These are phyloP conservation scores for Mythimna albipuncta DNA, from an alignment of 2,888 invertebrate genomes.

Conservation along the genomic window DNA sequence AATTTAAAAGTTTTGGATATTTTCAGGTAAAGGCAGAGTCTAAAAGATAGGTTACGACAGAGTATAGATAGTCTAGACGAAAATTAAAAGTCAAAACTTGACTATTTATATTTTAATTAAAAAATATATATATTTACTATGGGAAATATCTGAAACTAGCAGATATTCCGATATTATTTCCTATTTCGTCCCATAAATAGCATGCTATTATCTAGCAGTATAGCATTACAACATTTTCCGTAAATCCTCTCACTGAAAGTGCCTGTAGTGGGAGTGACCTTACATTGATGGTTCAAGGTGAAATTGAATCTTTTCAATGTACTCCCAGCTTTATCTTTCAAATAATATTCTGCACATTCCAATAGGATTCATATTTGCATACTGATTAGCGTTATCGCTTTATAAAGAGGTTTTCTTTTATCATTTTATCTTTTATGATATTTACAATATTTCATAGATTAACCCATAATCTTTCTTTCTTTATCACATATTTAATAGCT, in stretches of 20 bases:
- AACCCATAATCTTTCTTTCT: conserved; percentile 14
- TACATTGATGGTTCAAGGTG: conserved; percentile 27
- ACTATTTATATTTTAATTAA: too few species aligned
- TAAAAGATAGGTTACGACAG: too few species aligned
- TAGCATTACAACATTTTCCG: conserved; percentile 1
- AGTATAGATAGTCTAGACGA: too few species aligned
- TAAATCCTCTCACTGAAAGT: conserved; percentile 35
- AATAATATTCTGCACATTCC: background rate
- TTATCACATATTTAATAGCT: conserved; percentile 44
- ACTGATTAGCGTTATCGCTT: background rate
- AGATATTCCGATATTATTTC: too few species aligned
- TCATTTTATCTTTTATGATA: background rate
- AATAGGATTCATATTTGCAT: conserved; percentile 4
- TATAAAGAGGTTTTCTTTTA: background rate
- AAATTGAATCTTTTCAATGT: conserved; percentile 3
- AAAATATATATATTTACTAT: too few species aligned
- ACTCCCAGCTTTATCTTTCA: background rate
- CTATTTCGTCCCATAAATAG: too few species aligned
- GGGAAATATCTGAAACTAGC: too few species aligned
- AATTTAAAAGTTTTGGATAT: too few species aligned
- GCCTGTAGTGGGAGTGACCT: conserved; percentile 27
- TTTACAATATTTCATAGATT: background rate
- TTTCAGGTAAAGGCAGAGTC: too few species aligned
- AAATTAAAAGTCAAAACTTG: too few species aligned
- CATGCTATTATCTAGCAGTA: too few species aligned